Percentiles rank a stretch among this genome's conserved stretches.
These are phyloP conservation scores for Archilochus colubris DNA, from an alignment of 2,113 vertebrate species.

Conservation along the genomic window DNA sequence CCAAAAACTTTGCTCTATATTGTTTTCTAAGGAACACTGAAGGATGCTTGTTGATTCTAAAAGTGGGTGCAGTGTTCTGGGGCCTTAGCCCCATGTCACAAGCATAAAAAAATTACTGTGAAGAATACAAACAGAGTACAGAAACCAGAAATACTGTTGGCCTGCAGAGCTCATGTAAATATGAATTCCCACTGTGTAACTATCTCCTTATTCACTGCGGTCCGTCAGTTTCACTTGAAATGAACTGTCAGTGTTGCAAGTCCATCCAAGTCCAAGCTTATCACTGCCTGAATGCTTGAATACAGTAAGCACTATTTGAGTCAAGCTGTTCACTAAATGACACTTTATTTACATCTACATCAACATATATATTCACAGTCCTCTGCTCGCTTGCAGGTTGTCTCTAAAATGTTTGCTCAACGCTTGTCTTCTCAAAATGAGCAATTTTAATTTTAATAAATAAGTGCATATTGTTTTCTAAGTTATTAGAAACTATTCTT, in stretches of 20 bases:
- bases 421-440: neutral
- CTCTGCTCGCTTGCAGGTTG: neutral
- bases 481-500: too few species aligned
- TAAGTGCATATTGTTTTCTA: neutral
- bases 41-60: neutral
- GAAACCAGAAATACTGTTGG: neutral
- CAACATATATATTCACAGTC: neutral
- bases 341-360: neutral
- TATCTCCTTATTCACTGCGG: neutral
- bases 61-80: neutral
- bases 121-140: neutral
- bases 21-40: neutral
- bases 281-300: neutral
- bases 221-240: neutral
- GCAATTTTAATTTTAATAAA: neutral
- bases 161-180: neutral
- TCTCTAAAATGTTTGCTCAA: neutral
- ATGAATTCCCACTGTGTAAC: neutral
- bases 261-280: neutral
- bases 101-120: neutral
- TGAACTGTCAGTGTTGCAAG: neutral
- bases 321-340: neutral
- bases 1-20: neutral
- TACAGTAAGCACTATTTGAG: neutral
- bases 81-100: neutral